Percentiles rank a stretch among this genome's conserved stretches.
Conservation (phyloP, 2,888 invertebrate genomes). For the Drosophila meridionalis region DNA sequence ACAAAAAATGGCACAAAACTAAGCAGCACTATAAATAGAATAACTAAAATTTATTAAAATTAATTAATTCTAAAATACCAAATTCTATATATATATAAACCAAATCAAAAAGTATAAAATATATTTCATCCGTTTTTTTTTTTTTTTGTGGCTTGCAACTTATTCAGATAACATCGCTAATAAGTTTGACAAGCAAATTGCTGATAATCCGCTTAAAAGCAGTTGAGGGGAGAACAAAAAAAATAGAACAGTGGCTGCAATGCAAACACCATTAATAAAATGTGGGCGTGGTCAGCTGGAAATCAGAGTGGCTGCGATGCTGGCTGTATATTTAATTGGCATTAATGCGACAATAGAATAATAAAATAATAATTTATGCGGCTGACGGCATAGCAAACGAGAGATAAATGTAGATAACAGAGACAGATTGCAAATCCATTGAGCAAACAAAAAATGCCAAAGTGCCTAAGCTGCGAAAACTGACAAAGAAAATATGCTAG, state of each 20-base stretch:
- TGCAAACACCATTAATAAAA: conserved; percentile 29
- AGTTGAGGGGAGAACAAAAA: background rate
- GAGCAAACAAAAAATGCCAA: conserved; percentile 49
- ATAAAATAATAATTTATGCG: conserved; percentile 73
- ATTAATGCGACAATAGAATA: conserved; percentile 55
- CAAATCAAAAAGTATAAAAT: background rate
- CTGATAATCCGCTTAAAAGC: conserved; percentile 50
- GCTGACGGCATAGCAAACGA: conserved; percentile 47
- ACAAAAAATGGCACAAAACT: too few species aligned
- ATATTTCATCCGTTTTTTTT: background rate
- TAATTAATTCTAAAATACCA: conserved; percentile 2
- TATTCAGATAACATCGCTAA: conserved; percentile 33
- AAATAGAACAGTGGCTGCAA: conserved; percentile 5
- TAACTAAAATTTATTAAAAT: background rate
- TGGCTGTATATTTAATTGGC: conserved; percentile 40
- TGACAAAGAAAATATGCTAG: conserved; percentile 33
- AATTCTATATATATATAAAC: too few species aligned
- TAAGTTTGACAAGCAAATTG: conserved; percentile 43
- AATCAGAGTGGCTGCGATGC: background rate
- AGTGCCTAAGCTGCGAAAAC: conserved; percentile 18
- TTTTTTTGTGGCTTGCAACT: conserved; percentile 17
- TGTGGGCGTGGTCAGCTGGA: conserved; percentile 19
- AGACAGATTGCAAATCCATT: conserved; percentile 39
- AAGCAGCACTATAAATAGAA: too few species aligned
- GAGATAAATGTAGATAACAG: conserved; percentile 25